Base-by-base conservation (phyloP, 2,888 invertebrate species). In the Orthonychiurus folsomi region DNA sequence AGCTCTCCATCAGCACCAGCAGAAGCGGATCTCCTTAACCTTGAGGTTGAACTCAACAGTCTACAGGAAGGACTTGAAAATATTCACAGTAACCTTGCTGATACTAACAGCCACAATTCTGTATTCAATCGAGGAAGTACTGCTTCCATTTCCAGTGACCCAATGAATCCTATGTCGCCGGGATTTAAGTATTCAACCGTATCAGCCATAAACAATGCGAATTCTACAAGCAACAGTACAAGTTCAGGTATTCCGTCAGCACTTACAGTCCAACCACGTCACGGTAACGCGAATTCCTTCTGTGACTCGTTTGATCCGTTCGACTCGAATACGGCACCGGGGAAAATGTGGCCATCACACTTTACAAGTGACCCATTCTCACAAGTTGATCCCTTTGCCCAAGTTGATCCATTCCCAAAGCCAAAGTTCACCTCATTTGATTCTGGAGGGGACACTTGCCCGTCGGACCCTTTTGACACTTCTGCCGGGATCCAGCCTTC, bases 61-160 rank as follows among this genome's bases (percentile, higher is more conserved):
- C 79, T 92, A 73, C 86, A 92, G 75, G 85, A 91, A 71, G 92
- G 92, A 1, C 85, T 92, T 66, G 87, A 88, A 70, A 91, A 92
- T 78, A 89, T 92, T 62, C 73, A 73, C 55, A 66, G 67, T 53
- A 71, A 70, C 62, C 63, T 72, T 60, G 70, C 60, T 23, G 66
- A 69, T 62, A 66, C 69, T 56, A 69, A 63, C 59, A 61, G 62
- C 25, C 63, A 62, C 54, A 57, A 60, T 63, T 61, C 55, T 15
- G 65, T 67, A 21, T 72, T 72, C 56, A 59, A 59, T 23, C 69
- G 71, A 24, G 73, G 73, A 20, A 69, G 69, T 50, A 71, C 71
- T 21, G 69, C 71, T 1, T 70, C 70, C 24, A 73, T 73, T 56
- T 73, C 73, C 24, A 70, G 70, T 64, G 71, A 73, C 53, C 70